Conservation (phyloP, 2,888 invertebrate species). For the Pemphredon lugubris region DNA sequence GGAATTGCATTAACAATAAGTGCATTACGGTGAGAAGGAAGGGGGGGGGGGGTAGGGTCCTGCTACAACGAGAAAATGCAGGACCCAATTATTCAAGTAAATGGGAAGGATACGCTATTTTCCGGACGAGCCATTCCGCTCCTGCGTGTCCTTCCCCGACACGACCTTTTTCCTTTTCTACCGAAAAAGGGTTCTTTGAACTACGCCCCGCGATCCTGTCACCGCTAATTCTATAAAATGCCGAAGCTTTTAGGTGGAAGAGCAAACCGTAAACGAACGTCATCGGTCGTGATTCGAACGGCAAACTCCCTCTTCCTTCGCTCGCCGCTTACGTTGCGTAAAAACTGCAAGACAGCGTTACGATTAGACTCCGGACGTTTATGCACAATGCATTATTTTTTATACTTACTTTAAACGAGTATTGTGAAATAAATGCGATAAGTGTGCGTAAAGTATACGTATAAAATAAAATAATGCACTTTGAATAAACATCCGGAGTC, state of each 20-base stretch:
- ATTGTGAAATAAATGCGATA: too few species aligned
- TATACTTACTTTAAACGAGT: too few species aligned
- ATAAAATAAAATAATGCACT: too few species aligned
- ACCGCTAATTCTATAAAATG: conserved; percentile 48
- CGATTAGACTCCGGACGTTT: too few species aligned
- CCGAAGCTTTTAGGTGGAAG: conserved; percentile 44
- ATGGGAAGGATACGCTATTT: conserved; percentile 64
- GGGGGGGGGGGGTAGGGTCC: conserved; percentile 24
- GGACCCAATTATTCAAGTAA: conserved; percentile 72
- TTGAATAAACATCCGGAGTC: too few species aligned
- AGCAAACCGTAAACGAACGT: conserved; percentile 20
- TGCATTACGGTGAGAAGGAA: conserved; percentile 66
- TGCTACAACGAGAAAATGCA: conserved; percentile 56
- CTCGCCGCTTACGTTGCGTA: too few species aligned
- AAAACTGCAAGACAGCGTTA: too few species aligned
- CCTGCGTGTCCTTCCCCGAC: conserved; percentile 20
- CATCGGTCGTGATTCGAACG: conserved; percentile 25
- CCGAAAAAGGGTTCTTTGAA: conserved; percentile 42
- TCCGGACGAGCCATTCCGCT: conserved; percentile 52
- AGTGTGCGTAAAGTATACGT: too few species aligned
- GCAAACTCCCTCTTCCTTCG: conserved; percentile 5
- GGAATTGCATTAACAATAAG: conserved; percentile 73
- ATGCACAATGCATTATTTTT: too few species aligned
- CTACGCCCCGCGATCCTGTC: conserved; percentile 21
- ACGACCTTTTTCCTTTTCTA: conserved; percentile 15